Conservation (phyloP, 2,888 invertebrate genomes). For the Cataglyphis cursor region DNA sequence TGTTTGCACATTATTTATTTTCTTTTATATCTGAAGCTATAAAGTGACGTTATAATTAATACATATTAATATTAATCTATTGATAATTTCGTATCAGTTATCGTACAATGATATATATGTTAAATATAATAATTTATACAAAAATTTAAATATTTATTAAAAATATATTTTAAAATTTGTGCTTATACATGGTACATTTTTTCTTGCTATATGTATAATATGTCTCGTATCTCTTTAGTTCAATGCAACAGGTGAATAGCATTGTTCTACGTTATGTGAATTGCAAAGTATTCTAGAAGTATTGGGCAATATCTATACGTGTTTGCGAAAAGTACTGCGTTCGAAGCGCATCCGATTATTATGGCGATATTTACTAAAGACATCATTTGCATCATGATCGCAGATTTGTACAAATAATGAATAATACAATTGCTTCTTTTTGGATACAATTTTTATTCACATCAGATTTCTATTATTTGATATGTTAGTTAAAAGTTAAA, state of each 20-base stretch:
- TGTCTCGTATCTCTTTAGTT: slow-evolving; percentile 13
- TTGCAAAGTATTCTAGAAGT: slow-evolving; percentile 39
- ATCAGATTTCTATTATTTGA: not conserved
- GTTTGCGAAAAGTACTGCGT: slow-evolving; percentile 20
- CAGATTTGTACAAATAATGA: slow-evolving; percentile 3
- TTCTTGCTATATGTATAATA: slow-evolving; percentile 1
- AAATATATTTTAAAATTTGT: not conserved
- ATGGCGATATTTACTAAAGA: slow-evolving; percentile 23
- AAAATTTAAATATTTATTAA: too few relatives aligned
- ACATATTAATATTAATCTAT: too few relatives aligned
- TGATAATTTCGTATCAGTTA: too few relatives aligned
- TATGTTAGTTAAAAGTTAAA: not conserved
- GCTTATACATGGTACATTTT: slow-evolving; percentile 15
- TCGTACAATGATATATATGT: too few relatives aligned
- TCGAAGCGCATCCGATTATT: slow-evolving; percentile 40
- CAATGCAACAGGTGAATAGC: slow-evolving; percentile 50
- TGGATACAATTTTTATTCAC: not conserved
- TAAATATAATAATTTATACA: too few relatives aligned
- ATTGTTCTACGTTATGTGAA: slow-evolving; percentile 48
- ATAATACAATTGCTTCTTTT: not conserved
- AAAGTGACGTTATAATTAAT: too few relatives aligned
- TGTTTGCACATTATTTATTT: too few relatives aligned
- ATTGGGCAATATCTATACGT: slow-evolving; percentile 39
- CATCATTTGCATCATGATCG: slow-evolving; percentile 25
- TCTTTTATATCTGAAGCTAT: too few relatives aligned